A percentile compares a stretch with the other conserved stretches of the same genome.
phyloP scores from a whole-genome alignment of 2,797 vertebrate genomes.

The Darevskia mixta region DNA sequence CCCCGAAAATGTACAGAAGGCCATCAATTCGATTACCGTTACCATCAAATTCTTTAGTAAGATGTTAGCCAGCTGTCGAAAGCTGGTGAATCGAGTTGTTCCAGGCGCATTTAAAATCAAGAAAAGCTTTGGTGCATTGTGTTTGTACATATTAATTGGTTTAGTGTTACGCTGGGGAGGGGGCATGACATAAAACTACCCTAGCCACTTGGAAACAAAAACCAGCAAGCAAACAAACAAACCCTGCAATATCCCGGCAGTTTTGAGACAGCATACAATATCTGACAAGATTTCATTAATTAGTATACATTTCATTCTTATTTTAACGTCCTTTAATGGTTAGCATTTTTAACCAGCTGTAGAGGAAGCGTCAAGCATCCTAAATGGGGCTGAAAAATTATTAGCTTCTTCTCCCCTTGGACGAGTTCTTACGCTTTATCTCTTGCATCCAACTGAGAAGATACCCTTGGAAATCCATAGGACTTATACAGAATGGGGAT shows the following conservation, averaged over 20 bases:
- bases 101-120: conserved; percentile 23
- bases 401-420: conserved; percentile 57
- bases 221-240: background rate
- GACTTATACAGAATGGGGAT: conserved; percentile 47
- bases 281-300: conserved; percentile 15
- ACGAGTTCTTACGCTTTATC: conserved; percentile 55
- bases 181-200: background rate
- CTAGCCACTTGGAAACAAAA: background rate
- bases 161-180: background rate
- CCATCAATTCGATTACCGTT: background rate
- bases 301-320: conserved; percentile 4
- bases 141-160: background rate
- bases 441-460: conserved; percentile 58
- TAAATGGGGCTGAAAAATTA: conserved; percentile 58
- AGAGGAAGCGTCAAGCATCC: conserved; percentile 21
- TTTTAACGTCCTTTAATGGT: conserved; percentile 25
- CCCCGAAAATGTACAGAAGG: background rate
- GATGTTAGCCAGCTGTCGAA: conserved; percentile 4
- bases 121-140: background rate
- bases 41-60: background rate
- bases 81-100: conserved; percentile 14
- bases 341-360: conserved; percentile 36
- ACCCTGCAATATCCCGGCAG: background rate
- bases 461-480: conserved; percentile 56
- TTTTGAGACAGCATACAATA: background rate